A percentile compares a stretch with the other conserved stretches of the same genome.
Conservation (phyloP, 1,140 invertebrate genomes). For the Phortica variegata region DNA sequence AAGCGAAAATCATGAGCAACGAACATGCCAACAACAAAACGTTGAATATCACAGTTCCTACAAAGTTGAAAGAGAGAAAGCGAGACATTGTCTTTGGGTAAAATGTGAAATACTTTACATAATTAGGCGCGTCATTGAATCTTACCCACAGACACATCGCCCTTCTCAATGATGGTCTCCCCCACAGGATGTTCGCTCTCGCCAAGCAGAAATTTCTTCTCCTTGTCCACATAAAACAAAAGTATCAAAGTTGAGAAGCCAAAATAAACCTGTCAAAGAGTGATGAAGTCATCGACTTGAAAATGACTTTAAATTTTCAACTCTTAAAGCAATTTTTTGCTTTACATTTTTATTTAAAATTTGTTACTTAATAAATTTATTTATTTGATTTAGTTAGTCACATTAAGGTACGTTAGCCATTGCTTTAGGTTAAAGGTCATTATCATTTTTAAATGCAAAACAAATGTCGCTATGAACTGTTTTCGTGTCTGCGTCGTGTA, state of each 20-base stretch:
- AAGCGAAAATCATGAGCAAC: constrained; percentile 38
- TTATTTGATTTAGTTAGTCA: constrained; percentile 3
- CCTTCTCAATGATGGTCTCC: constrained; percentile 42
- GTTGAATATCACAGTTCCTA: constrained; percentile 54
- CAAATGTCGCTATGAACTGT: neutral
- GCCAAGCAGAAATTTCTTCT: constrained; percentile 42
- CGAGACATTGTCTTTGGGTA: neutral
- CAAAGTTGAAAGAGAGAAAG: constrained; percentile 24
- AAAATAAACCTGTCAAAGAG: constrained; percentile 34
- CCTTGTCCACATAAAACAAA: constrained; percentile 37
- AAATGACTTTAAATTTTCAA: neutral
- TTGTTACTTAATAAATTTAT: neutral
- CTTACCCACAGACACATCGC: constrained; percentile 44
- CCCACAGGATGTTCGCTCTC: constrained; percentile 27
- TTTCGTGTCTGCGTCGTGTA: neutral
- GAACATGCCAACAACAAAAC: constrained; percentile 48
- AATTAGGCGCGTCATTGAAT: neutral
- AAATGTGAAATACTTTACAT: neutral
- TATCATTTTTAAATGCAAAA: constrained; percentile 5
- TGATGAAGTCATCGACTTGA: neutral
- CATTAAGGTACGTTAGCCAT: neutral
- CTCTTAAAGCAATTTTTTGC: too few species aligned
- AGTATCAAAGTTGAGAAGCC: constrained; percentile 44
- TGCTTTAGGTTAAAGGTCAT: too few species aligned
- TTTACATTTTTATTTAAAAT: neutral